A percentile compares a stretch with the other conserved stretches of the same genome.
phyloP scores from a whole-genome alignment of 1,140 invertebrate species.

The Gerris buenoi region DNA sequence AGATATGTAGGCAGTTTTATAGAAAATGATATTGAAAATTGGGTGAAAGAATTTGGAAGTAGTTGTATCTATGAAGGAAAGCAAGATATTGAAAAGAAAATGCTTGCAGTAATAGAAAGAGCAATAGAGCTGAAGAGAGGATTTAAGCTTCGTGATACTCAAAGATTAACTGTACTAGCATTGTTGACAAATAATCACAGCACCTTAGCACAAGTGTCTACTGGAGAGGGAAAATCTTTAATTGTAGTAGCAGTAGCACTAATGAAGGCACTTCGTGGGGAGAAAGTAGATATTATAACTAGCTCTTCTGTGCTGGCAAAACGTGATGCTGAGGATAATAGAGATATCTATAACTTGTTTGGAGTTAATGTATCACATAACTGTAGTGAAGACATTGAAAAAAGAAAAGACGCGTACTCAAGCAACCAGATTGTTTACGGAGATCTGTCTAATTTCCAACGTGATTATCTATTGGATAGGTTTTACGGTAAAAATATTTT shows the following conservation, averaged over 20 bases:
- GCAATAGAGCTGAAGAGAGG: background rate
- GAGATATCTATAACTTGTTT: conserved; percentile 23
- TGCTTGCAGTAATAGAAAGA: background rate
- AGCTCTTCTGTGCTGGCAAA: background rate
- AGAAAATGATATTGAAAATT: no score
- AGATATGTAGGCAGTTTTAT: no score
- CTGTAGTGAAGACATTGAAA: background rate
- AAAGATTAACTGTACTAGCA: background rate
- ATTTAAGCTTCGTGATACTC: background rate
- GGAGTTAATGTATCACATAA: conserved; percentile 19
- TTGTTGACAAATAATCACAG: background rate
- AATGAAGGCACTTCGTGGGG: background rate
- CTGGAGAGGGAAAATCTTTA: conserved; percentile 9
- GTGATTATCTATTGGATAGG: background rate
- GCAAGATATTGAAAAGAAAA: no score
- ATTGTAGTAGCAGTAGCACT: background rate
- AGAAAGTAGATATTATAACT: background rate
- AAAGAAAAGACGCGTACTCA: background rate
- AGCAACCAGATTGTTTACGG: background rate
- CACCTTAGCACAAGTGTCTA: conserved; percentile 4
- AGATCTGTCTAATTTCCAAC: background rate
- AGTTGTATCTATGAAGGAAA: no score
- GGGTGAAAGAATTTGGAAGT: no score
- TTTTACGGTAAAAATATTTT: conserved; percentile 20
- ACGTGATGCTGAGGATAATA: conserved; percentile 4